Conservation (phyloP, 2,113 vertebrate genomes). For the Strix aluco region DNA sequence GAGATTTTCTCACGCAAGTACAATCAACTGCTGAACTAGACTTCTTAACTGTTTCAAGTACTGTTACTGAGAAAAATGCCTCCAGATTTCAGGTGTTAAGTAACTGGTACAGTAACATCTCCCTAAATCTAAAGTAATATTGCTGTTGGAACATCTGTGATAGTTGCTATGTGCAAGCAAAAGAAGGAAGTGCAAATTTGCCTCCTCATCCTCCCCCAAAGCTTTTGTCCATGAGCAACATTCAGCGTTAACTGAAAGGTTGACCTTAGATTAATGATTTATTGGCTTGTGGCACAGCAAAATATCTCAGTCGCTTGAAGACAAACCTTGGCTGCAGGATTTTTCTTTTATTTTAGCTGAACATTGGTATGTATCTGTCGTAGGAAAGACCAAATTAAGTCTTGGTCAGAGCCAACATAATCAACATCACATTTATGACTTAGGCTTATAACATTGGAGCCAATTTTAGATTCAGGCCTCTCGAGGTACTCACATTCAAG, state of each 20-base stretch:
- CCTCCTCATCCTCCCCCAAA: neutral
- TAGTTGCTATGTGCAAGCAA: neutral
- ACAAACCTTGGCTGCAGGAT: neutral
- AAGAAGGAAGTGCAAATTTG: neutral
- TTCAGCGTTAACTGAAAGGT: neutral
- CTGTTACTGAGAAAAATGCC: neutral
- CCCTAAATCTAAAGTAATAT: neutral
- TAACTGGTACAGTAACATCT: neutral
- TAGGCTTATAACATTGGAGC: neutral
- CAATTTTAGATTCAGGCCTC: neutral
- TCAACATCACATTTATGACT: neutral
- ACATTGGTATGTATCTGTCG: neutral
- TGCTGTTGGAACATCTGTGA: neutral
- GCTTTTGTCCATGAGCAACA: neutral
- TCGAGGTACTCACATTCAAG: neutral
- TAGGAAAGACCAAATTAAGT: neutral
- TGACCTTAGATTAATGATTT: conserved; percentile 3
- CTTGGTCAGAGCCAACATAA: neutral
- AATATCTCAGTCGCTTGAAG: neutral
- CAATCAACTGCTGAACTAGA: neutral
- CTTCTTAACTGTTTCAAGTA: neutral
- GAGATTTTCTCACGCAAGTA: neutral
- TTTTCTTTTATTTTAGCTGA: neutral
- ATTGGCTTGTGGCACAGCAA: neutral
- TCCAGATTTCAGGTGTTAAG: neutral